Base-by-base conservation (phyloP, 2,797 vertebrate genomes). In the Borostomias antarcticus region DNA sequence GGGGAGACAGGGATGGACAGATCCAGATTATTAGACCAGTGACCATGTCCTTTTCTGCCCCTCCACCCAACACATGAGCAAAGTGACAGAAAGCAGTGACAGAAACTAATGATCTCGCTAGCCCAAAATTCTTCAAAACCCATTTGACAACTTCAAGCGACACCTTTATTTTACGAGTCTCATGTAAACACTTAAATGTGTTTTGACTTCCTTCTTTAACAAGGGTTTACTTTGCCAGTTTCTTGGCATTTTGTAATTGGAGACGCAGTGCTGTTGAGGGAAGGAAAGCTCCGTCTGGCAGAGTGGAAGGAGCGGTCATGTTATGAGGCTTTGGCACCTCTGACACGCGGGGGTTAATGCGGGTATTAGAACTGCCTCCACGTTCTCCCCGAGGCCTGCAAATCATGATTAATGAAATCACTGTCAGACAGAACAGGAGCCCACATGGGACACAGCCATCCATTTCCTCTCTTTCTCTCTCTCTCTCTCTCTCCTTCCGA, bases 321-420 rank as follows among this genome's bases (percentile, higher is more conserved):
- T 59, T 61, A 0, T 58, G 59, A 77, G 76, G 73, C 62, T 74
- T 62, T 70, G 70, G 78, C 73, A 75, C 69, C 76, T 79, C 56
- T 77, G 73, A 73, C 77, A 71, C 64, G 25, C 70, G 4, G 37
- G 54, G 57, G 25, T 69, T 77, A 53, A 62, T 74, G 47, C 65
- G 58, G 69, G 69, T 64, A 71, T 69, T 76, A 70, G 76, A 75
- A 74, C 70, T 53, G 32, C 58, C 59, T 83, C 68, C 61, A 64
- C 66, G 67, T 62, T 65, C 62, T 68, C 51, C 58, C 62, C 52
- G 64, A 17, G 63, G 53, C 70, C 76, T 77, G 5, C 77, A 71
- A 62, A 83, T 72, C 74, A 78, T 29, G 13, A 64, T 80, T 77
- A 77, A 85, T 86, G 72, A 85, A 86, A 89, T 83, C 79, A 79